Evolutionary conservation across 2,797 vertebrate species (phyloP), one percentile per base, ranked within the genome.

Genomic region (Dryobates pubescens): DNA sequence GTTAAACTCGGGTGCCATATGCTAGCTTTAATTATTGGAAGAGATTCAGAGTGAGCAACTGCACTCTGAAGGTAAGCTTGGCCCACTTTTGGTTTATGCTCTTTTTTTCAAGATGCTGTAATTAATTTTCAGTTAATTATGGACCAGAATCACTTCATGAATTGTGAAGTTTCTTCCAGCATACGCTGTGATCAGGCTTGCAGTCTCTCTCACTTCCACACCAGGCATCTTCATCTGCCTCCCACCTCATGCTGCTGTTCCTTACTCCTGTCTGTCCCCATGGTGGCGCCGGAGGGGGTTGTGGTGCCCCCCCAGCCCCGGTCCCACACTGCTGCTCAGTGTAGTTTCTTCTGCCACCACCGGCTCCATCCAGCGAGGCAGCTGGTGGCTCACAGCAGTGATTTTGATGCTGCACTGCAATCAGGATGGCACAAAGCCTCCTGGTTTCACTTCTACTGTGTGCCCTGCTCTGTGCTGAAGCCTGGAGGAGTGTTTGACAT

Each of bases 1-100:
- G 78, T 88, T 72, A 7, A 64, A 79, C 71, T 95, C 53, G 18
- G 9, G 22, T 86, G 51, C 69, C 95, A 94, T 96, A 96, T 96
- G 95, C 82, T 94, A 92, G 92, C 73, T 82, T 95, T 95, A 94
- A 93, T 95, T 95, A 88, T 95, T 96, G 95, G 95, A 96, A 86
- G 64, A 92, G 41, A 82, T 95, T 96, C 94, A 96, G 93, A 91
- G 87, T 86, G 91, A 96, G 94, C 96, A 96, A 95, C 82, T 95
- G 93, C 53, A 90, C 75, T 90, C 59, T 26, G 86, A 95, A 95
- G 93, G 94, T 93, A 95, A 86, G 92, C 92, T 17, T 95, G 88
- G 94, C 92, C 88, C 95, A 82, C 78, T 96, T 96, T 88, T 84
- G 73, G 53, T 94, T 82, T 92, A 87, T 93, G 93, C 95, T 95